Evolutionary conservation across 2,113 vertebrate species (phyloP), one percentile per base, ranked within the genome.

Genomic region (Mus pahari): DNA sequence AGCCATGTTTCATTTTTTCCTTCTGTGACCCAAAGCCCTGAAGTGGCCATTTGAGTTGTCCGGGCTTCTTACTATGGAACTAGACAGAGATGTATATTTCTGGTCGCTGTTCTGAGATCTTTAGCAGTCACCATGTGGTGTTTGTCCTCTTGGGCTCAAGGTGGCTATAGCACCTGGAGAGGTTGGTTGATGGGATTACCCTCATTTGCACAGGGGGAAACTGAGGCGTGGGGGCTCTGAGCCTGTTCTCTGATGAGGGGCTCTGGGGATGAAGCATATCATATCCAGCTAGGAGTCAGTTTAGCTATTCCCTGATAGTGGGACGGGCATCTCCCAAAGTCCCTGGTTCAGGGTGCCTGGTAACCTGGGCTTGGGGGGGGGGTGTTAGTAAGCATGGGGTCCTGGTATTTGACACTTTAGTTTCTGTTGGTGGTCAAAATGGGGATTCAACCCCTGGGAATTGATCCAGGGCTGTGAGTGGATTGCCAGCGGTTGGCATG

Each of bases 271-370:
- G 48, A 31, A 36, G 2, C 14, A 26, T 9, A n/a, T 17, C 1
- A 0, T 4, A n/a, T 26, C 12, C 66, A 68, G 24, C 6, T 10
- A 5, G 0, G 33, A 3, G 45, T 1, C 26, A 48, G 33, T 1
- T 0, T n/a, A 3, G 19, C 22, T 0, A 17, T 31, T 13, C 66
- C 39, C 8, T 28, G 50, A 19, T 17, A 42, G 4, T 42, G 26
- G 14, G 24, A 13, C 19, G 87, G 60, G 31, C 73, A 24, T 89
- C 86, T 84, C 62, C 36, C 84, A 60, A 53, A 55, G 12, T 28
- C 26, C 33, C 36, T n/a, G 48, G 73, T 36, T 70, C 31, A 16
- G 19, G n/a, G 53, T 58, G 16, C 66, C 31, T 42, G 70, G 86
- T 7, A 9, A 74, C 70, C n/a, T 31, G 86, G 6, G 24, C 6